Conservation (phyloP, 2,888 invertebrate genomes). For the Melikaiella ostensackeni region DNA sequence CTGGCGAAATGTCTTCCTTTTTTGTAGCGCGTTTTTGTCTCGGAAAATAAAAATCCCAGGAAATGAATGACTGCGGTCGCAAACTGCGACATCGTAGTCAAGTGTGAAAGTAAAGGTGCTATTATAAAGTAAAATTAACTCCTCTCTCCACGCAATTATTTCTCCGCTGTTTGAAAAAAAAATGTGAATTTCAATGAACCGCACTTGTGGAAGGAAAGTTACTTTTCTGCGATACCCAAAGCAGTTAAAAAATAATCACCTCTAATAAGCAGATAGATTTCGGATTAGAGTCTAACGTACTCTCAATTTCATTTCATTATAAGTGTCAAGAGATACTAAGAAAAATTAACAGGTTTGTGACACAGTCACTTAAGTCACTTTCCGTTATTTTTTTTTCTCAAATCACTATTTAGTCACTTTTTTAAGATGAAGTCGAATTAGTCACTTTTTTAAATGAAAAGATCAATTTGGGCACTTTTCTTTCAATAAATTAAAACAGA, state of each 20-base stretch:
- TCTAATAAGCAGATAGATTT: neutral
- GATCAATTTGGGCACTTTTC: no score
- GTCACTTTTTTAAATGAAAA: no score
- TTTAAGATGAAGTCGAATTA: no score
- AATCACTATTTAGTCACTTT: no score
- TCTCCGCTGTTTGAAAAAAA: neutral
- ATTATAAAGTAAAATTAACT: slow-evolving; percentile 38
- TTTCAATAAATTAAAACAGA: no score
- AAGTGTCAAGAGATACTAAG: no score
- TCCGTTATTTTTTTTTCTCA: no score
- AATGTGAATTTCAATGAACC: slow-evolving; percentile 16
- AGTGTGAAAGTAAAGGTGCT: slow-evolving; percentile 26
- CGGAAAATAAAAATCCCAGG: neutral
- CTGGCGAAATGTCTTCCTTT: slow-evolving; percentile 43
- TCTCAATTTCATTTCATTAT: neutral
- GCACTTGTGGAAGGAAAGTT: slow-evolving; percentile 22
- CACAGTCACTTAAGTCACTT: no score
- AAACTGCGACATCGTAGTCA: slow-evolving; percentile 27
- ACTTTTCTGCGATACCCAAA: neutral
- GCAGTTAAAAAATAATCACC: neutral
- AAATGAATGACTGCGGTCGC: slow-evolving; percentile 28
- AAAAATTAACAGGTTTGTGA: neutral
- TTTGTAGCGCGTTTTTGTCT: slow-evolving; percentile 6
- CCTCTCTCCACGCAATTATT: slow-evolving; percentile 15
- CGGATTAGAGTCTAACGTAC: neutral